A percentile compares a stretch with the other conserved stretches of the same genome.
Conservation (phyloP, 1,140 invertebrate species). For the Pararge aegeria region DNA sequence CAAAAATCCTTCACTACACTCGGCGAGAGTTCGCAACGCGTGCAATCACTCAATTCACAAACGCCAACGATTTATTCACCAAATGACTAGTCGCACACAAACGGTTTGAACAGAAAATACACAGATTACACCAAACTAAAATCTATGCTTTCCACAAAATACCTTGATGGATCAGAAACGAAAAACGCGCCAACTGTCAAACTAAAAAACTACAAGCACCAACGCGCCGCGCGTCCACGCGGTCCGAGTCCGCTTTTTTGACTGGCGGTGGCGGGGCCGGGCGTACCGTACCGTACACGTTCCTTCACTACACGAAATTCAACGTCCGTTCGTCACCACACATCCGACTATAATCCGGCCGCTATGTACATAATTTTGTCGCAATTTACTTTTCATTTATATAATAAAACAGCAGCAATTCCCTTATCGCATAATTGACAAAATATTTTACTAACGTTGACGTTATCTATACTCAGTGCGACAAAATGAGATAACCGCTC, state of each 20-base stretch:
- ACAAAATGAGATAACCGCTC: slow-evolving; percentile 69
- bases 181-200: slow-evolving; percentile 78
- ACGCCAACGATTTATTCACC: slow-evolving; percentile 67
- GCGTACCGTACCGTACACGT: slow-evolving; percentile 30
- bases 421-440: slow-evolving; percentile 65
- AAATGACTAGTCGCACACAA: slow-evolving; percentile 69
- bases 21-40: slow-evolving; percentile 64
- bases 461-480: slow-evolving; percentile 66
- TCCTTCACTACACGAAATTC: slow-evolving; percentile 36
- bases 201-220: slow-evolving; percentile 78
- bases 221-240: slow-evolving; percentile 66
- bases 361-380: slow-evolving; percentile 54
- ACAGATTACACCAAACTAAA: slow-evolving; percentile 75
- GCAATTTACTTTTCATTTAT: slow-evolving; percentile 71
- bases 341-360: slow-evolving; percentile 47
- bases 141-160: slow-evolving; percentile 74
- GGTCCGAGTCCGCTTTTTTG: slow-evolving; percentile 71
- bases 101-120: slow-evolving; percentile 64
- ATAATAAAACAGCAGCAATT: slow-evolving; percentile 56
- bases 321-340: slow-evolving; percentile 39
- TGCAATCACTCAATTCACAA: slow-evolving; percentile 74
- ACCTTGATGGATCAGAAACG: slow-evolving; percentile 63
- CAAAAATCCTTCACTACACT: slow-evolving; percentile 64
- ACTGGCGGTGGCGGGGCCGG: slow-evolving; percentile 38
- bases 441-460: slow-evolving; percentile 61